These are phyloP conservation scores for Catharus bicknelli DNA, from an alignment of 2,113 vertebrate species.

Conservation along the genomic window DNA sequence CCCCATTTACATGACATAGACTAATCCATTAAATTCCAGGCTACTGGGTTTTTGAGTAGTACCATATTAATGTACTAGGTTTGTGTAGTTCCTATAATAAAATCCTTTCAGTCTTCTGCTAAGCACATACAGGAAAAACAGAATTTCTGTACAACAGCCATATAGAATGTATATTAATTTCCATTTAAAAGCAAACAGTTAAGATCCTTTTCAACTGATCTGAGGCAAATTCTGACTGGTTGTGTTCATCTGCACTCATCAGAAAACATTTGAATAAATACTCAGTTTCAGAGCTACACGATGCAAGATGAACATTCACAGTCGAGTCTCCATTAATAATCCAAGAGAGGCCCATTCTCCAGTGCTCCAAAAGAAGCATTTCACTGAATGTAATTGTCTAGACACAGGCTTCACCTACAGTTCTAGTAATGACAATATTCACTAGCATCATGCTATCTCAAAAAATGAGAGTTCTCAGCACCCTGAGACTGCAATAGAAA, in stretches of 20 bases:
- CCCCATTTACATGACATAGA: background rate
- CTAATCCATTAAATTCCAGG: background rate
- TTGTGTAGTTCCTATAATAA: background rate
- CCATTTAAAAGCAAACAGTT: conserved; percentile 23
- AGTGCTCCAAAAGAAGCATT: background rate
- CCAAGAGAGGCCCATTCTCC: background rate
- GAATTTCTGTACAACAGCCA: background rate
- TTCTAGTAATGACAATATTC: background rate
- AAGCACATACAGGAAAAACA: background rate
- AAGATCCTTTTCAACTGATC: background rate
- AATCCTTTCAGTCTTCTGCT: background rate
- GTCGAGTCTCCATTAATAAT: background rate
- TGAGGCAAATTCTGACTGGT: background rate
- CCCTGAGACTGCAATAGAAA: background rate
- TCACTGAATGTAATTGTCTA: background rate
- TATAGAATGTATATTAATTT: background rate
- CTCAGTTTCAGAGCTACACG: background rate
- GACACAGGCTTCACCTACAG: background rate
- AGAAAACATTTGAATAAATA: background rate
- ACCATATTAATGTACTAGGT: background rate
- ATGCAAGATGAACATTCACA: background rate
- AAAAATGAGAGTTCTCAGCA: background rate
- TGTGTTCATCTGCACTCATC: background rate
- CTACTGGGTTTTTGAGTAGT: background rate
- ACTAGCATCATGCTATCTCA: background rate